phyloP scores from a whole-genome alignment of 2,888 invertebrate genomes.

The Yponomeuta plumbellus region DNA sequence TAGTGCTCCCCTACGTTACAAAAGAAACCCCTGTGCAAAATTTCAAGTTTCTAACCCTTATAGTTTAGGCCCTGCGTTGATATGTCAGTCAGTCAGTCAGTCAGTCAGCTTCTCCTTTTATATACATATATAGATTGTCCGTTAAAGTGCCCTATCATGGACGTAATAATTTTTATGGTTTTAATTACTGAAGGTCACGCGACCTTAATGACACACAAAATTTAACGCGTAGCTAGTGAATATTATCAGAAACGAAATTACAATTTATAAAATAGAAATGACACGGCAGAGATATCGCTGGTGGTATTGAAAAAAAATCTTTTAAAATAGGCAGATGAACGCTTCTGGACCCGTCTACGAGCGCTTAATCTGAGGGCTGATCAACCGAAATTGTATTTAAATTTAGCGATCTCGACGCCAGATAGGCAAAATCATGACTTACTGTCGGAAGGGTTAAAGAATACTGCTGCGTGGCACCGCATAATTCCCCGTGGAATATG shows the following conservation, averaged over 20 bases:
- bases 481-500: slow-evolving; percentile 48
- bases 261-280: background rate
- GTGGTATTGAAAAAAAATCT: background rate
- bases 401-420: slow-evolving; percentile 62
- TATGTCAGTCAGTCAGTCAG: too few relatives aligned
- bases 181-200: slow-evolving; percentile 16
- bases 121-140: too few relatives aligned
- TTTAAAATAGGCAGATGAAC: slow-evolving; percentile 11
- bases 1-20: too few relatives aligned
- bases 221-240: background rate
- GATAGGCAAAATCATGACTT: slow-evolving; percentile 74
- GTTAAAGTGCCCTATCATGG: slow-evolving; percentile 11
- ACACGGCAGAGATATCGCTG: too few relatives aligned
- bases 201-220: background rate
- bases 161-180: slow-evolving; percentile 9
- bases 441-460: slow-evolving; percentile 67
- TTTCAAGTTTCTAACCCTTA: too few relatives aligned
- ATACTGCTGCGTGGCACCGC: slow-evolving; percentile 68
- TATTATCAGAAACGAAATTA: background rate
- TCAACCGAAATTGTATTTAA: slow-evolving; percentile 67
- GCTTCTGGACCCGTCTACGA: slow-evolving; percentile 24
- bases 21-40: too few relatives aligned
- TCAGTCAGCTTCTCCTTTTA: too few relatives aligned
- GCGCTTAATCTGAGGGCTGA: slow-evolving; percentile 48
- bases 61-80: too few relatives aligned